Conservation (phyloP, 2,113 vertebrate genomes). For the Hippoglossus stenolepis region DNA sequence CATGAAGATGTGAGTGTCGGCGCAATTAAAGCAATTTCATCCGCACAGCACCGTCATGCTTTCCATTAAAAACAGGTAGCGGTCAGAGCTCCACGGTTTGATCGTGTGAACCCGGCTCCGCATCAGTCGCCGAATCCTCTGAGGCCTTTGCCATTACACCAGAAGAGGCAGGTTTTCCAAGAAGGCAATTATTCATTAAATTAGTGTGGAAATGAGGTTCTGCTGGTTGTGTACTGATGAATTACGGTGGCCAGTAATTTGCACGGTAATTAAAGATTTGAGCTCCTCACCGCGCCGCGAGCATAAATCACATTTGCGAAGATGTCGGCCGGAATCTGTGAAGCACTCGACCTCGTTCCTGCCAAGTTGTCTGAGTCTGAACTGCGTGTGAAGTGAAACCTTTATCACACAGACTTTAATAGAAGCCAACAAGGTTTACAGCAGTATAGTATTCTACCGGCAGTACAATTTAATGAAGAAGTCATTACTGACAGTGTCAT, state of each 20-base stretch:
- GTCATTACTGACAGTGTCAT: not conserved
- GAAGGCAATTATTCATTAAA: conserved; percentile 89
- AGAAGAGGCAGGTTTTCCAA: conserved; percentile 81
- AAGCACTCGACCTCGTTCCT: conserved; percentile 63
- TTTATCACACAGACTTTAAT: not conserved
- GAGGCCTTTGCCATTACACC: conserved; percentile 79
- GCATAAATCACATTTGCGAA: conserved; percentile 82
- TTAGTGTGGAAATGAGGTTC: conserved; percentile 86
- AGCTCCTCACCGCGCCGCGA: conserved; percentile 69
- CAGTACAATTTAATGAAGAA: not conserved
- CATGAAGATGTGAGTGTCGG: conserved; percentile 52
- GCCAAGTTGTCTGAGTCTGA: conserved; percentile 15
- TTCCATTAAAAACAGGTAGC: conserved; percentile 40
- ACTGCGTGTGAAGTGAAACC: conserved; percentile 12
- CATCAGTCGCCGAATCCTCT: conserved; percentile 71
- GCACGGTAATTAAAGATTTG: conserved; percentile 86
- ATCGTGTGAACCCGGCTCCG: conserved; percentile 75
- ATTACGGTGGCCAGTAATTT: conserved; percentile 65
- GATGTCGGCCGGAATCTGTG: conserved; percentile 60
- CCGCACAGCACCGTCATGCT: conserved; percentile 53
- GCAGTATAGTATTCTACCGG: too few relatives aligned
- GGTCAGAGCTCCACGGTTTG: conserved; percentile 35
- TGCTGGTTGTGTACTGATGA: conserved; percentile 86
- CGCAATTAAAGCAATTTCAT: conserved; percentile 39
- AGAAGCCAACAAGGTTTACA: not conserved